Evolutionary conservation across 2,113 vertebrate species (phyloP).

Genomic region (Vimba vimba): DNA sequence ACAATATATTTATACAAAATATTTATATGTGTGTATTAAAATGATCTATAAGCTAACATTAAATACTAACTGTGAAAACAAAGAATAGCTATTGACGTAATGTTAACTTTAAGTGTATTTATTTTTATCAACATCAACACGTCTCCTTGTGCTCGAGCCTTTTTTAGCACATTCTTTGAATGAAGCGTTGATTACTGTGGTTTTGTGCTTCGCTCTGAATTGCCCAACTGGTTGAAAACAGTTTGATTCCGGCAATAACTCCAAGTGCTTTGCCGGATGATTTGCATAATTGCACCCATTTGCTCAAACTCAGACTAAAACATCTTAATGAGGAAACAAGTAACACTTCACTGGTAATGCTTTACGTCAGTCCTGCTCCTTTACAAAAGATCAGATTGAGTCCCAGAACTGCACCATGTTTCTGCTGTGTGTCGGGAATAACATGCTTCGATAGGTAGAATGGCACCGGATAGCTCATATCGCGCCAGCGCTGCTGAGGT

Average conservation of each 20-base stretch:
- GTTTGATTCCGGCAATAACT: constrained; percentile 51
- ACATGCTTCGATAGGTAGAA: not conserved
- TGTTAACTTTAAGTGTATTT: not conserved
- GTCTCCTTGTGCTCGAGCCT: not conserved
- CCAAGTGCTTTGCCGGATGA: constrained; percentile 38
- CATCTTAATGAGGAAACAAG: constrained; percentile 53
- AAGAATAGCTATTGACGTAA: not conserved
- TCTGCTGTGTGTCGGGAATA: not conserved
- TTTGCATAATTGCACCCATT: constrained; percentile 57
- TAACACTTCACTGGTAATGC: constrained; percentile 45
- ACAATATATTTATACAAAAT: not conserved
- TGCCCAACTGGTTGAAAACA: constrained; percentile 44
- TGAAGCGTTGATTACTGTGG: constrained; percentile 14
- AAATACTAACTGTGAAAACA: not conserved
- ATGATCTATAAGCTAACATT: not conserved
- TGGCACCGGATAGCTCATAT: not conserved
- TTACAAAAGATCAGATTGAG: constrained; percentile 15
- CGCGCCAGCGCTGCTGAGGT: not conserved
- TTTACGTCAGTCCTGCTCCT: constrained; percentile 28
- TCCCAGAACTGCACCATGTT: not conserved
- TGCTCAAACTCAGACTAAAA: constrained; percentile 46
- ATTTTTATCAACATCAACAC: not conserved
- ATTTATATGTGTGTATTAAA: not conserved
- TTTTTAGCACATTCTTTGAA: constrained; percentile 24
- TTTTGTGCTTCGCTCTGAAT: constrained; percentile 21